Percentiles rank a stretch among this genome's conserved stretches.
phyloP scores from a whole-genome alignment of 2,113 vertebrate species.

The Nanorana parkeri region DNA sequence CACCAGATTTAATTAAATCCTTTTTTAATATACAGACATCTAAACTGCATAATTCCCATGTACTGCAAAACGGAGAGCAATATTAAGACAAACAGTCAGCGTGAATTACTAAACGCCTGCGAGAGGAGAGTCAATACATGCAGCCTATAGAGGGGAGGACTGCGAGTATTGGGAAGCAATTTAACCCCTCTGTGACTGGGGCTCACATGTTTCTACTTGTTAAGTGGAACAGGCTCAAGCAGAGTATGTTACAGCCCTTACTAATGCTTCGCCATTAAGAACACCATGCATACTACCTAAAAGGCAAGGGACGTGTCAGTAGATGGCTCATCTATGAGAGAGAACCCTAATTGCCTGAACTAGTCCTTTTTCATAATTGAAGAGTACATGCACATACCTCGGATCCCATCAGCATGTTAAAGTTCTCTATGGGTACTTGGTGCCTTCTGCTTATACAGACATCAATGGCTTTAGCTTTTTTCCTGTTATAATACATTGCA shows the following conservation, averaged over 20 bases:
- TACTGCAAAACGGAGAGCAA: constrained; percentile 77
- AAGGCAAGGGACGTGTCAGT: not conserved
- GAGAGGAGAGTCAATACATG: constrained; percentile 78
- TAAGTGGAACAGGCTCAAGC: not conserved
- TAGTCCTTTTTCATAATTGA: not conserved
- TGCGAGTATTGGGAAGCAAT: not conserved
- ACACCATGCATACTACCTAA: too few relatives aligned
- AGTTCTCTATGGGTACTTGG: not conserved
- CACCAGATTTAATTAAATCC: constrained; percentile 87
- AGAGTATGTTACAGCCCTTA: too few relatives aligned
- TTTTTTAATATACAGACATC: constrained; percentile 88
- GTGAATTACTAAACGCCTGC: constrained; percentile 83
- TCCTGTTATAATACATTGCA: not conserved
- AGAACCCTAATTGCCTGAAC: not conserved
- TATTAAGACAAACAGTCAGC: constrained; percentile 86
- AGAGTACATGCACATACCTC: not conserved
- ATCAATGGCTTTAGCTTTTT: not conserved
- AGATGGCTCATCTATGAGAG: not conserved
- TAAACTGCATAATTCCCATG: constrained; percentile 83
- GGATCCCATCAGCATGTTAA: too few relatives aligned
- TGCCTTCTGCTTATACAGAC: not conserved
- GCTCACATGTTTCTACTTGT: constrained; percentile 6
- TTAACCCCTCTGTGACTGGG: constrained; percentile 33
- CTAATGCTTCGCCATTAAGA: too few relatives aligned
- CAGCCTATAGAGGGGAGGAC: constrained; percentile 24